phyloP scores from a whole-genome alignment of 2,113 vertebrate species.

The Pygoscelis antarcticus region DNA sequence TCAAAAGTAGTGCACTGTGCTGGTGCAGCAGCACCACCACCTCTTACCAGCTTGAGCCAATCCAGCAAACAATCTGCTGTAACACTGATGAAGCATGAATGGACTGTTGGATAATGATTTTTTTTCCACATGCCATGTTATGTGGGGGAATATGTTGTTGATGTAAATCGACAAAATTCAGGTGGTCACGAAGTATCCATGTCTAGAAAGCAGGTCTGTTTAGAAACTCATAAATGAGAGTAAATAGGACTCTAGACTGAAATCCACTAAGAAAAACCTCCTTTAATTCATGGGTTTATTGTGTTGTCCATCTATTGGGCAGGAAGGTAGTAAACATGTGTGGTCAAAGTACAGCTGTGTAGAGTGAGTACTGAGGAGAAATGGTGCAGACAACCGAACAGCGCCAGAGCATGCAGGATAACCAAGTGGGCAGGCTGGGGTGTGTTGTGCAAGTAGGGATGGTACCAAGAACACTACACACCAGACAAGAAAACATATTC shows the following conservation, averaged over 20 bases:
- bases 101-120: not conserved
- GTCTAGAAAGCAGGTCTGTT: not conserved
- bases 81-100: not conserved
- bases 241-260: not conserved
- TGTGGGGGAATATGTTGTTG: not conserved
- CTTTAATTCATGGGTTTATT: not conserved
- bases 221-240: not conserved
- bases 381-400: not conserved
- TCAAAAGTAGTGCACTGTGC: not conserved
- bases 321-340: not conserved
- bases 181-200: accelerated
- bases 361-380: not conserved
- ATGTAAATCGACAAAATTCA: not conserved
- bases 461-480: not conserved
- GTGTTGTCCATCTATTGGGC: not conserved
- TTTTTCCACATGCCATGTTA: accelerated
- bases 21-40: not conserved
- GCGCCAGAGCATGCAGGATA: not conserved
- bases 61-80: not conserved
- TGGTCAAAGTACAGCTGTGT: not conserved
- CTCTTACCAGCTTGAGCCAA: not conserved
- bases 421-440: not conserved
- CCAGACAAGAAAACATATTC: not conserved
- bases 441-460: not conserved
- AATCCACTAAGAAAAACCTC: not conserved